Conservation (phyloP, 2,113 vertebrate species). For the Aepyceros melampus region DNA sequence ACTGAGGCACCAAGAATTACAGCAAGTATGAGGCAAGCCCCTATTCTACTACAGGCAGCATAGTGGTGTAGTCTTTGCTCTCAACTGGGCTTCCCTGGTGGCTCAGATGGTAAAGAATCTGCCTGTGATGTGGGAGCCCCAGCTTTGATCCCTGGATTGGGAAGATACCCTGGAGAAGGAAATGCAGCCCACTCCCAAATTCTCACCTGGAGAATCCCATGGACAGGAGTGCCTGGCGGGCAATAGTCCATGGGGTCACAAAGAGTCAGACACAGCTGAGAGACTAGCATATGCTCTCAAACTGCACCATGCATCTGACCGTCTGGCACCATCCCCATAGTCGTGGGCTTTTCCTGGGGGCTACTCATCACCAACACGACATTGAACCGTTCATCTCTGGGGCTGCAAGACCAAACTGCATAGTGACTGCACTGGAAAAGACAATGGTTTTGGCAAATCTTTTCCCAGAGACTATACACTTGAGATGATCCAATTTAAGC, state of each 20-base stretch:
- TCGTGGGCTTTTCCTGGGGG: background rate
- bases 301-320: background rate
- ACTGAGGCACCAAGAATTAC: background rate
- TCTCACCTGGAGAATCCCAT: background rate
- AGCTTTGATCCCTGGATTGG: background rate
- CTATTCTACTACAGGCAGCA: background rate
- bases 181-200: background rate
- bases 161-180: background rate
- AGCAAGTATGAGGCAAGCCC: background rate
- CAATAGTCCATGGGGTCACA: background rate
- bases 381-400: background rate
- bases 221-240: background rate
- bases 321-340: background rate
- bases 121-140: background rate
- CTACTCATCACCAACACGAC: background rate
- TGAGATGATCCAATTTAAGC: conserved; percentile 25
- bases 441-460: background rate
- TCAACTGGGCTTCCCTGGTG: background rate
- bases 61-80: background rate
- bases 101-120: background rate
- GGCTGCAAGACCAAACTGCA: background rate
- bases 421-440: background rate
- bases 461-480: background rate
- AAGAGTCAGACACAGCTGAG: background rate
- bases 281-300: background rate